Conservation (phyloP, 2,113 vertebrate genomes). For the Siphamia tubifer region DNA sequence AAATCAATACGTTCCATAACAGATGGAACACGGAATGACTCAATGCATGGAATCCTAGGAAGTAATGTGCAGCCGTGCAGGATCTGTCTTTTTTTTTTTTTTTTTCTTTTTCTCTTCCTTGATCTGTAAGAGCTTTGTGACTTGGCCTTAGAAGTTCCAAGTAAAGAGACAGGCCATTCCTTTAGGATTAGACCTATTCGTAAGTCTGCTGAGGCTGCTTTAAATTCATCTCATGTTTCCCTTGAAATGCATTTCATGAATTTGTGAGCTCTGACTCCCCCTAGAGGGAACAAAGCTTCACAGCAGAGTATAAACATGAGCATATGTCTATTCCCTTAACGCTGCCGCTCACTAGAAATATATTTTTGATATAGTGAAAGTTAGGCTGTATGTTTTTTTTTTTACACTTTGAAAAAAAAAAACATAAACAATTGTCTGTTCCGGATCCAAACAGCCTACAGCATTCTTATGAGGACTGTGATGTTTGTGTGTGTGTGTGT, state of each 20-base stretch:
- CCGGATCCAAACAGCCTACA: no score
- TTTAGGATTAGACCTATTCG: neutral
- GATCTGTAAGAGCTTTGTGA: conserved; percentile 7
- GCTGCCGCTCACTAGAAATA: neutral
- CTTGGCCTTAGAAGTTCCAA: neutral
- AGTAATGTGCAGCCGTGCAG: neutral
- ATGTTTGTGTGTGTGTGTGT: no score
- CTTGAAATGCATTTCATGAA: conserved; percentile 1
- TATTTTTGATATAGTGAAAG: neutral
- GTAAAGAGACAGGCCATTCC: neutral
- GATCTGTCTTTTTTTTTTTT: neutral
- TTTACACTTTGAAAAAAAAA: neutral
- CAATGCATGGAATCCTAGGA: conserved; percentile 8
- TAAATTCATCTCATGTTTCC: conserved; percentile 1
- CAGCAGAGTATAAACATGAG: neutral
- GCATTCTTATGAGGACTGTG: no score
- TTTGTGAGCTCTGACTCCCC: conserved; percentile 57
- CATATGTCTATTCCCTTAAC: neutral
- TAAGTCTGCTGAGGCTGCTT: neutral
- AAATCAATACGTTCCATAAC: conserved; percentile 52
- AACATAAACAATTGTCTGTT: no score
- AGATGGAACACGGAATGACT: conserved; percentile 12
- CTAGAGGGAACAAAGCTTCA: conserved; percentile 51
- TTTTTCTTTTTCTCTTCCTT: neutral
- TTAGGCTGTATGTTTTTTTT: neutral